phyloP scores from a whole-genome alignment of 2,113 vertebrate genomes.

The Arizona elegans region DNA sequence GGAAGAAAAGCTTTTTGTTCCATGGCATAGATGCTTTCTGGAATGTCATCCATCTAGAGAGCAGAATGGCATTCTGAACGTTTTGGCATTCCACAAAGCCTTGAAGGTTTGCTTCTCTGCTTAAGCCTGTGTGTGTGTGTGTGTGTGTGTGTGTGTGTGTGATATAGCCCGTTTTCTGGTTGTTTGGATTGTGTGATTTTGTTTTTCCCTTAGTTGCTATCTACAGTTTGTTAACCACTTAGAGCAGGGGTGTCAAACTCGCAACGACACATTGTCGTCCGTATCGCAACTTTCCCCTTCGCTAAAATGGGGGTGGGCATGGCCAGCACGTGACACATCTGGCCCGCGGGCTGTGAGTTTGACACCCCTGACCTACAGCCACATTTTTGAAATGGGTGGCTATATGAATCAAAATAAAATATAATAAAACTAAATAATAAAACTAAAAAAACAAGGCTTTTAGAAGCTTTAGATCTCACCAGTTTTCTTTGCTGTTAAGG shows the following conservation, averaged over 20 bases:
- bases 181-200: background rate
- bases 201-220: background rate
- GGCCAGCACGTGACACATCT: too few relatives aligned
- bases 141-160: background rate
- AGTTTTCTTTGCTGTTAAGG: conserved; percentile 79
- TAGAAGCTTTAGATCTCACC: conserved; percentile 64
- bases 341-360: too few relatives aligned
- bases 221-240: background rate
- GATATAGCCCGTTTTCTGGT: background rate
- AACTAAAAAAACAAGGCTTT: background rate
- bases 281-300: too few relatives aligned
- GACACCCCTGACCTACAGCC: background rate
- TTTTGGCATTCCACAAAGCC: background rate
- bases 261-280: rapidly evolving
- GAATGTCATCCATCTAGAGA: background rate
- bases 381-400: background rate
- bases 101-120: background rate
- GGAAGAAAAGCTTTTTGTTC: background rate
- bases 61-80: background rate
- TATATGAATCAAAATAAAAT: background rate
- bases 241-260: too few relatives aligned
- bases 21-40: background rate
- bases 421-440: background rate
- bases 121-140: background rate
- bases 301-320: too few relatives aligned